Evolutionary conservation across 2,113 vertebrate species (phyloP).

Genomic region (Microtus montanus): DNA sequence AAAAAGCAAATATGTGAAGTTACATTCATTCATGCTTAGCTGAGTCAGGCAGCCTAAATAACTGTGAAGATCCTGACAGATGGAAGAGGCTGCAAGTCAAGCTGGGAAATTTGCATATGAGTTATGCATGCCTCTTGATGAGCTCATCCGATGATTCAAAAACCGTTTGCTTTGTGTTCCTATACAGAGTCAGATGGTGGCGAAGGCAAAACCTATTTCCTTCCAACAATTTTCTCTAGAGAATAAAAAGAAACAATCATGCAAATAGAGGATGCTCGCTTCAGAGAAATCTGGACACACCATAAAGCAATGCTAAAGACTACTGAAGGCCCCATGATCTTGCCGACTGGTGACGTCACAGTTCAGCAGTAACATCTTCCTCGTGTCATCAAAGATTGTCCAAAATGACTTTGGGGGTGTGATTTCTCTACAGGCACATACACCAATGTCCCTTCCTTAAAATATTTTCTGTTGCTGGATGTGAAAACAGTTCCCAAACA

Average conservation of each 20-base stretch:
- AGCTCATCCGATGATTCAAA: slow-evolving; percentile 64
- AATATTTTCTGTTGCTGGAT: background rate
- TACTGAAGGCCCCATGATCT: background rate
- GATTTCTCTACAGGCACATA: background rate
- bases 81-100: background rate
- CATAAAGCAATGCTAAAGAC: slow-evolving; percentile 30
- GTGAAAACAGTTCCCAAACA: slow-evolving; percentile 11
- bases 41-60: slow-evolving; percentile 31
- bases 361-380: background rate
- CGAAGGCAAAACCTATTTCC: slow-evolving; percentile 31
- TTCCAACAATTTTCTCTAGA: slow-evolving; percentile 17
- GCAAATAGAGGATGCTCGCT: slow-evolving; percentile 58
- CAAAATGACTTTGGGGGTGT: background rate
- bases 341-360: background rate
- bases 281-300: slow-evolving; percentile 49
- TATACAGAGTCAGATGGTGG: slow-evolving; percentile 37
- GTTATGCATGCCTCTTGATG: background rate
- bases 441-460: background rate
- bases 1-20: slow-evolving; percentile 14
- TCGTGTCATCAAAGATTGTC: background rate
- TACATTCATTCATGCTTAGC: background rate
- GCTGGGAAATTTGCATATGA: slow-evolving; percentile 9
- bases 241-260: background rate
- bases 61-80: slow-evolving; percentile 4
- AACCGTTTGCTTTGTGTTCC: slow-evolving; percentile 19